Base-by-base conservation (phyloP, 2,888 invertebrate genomes). In the Rutpela maculata region DNA sequence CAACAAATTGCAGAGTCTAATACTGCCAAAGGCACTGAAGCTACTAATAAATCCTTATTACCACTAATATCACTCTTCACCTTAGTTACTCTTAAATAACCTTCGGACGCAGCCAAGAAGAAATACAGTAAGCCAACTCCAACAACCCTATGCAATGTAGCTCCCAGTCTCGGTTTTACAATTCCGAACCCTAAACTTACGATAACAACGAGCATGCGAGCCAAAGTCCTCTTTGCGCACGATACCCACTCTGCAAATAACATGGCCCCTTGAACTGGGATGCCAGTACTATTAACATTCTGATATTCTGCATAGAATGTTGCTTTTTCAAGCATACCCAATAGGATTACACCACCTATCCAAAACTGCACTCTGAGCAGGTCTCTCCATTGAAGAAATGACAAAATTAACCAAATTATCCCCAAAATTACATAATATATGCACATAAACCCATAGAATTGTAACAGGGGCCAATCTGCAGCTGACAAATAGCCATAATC, bases 121-220 rank as follows among this genome's bases (percentile, higher is more conserved):
- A 97, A 97, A 91, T 97, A 98, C 10, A 97, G 90, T 1, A 93
- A 90, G 3, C 98, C 98, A 59, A 96, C 94, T 69, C 95, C 95
- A 26, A 97, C 93, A 31, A 98, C 96, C 84, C 97, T 94, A 88
- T 97, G 97, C 69, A 98, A 91, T 84, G 97, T 95, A 11, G 96
- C 94, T 26, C 98, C 98, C 55, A 98, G 91, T 18, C 98, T 93
- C 0, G 98, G 98, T 88, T 98, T 98, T 81, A 98, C 98, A 85
- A 98, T 98, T 66, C 98, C 98, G 91, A 98, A 98, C 66, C 98
- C 98, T 66, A 98, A 92, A 80, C 97, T 97, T 78, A 98, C 98
- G 76, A 98, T 97, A 76, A 99, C 95, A 81, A 98, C 97, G 74
- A 99, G 91, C 95, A 98, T 97, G 81, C 98, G 91, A 0, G 98